These are phyloP conservation scores for Hirundo rustica DNA, from an alignment of 2,797 vertebrate species.

Conservation along the genomic window DNA sequence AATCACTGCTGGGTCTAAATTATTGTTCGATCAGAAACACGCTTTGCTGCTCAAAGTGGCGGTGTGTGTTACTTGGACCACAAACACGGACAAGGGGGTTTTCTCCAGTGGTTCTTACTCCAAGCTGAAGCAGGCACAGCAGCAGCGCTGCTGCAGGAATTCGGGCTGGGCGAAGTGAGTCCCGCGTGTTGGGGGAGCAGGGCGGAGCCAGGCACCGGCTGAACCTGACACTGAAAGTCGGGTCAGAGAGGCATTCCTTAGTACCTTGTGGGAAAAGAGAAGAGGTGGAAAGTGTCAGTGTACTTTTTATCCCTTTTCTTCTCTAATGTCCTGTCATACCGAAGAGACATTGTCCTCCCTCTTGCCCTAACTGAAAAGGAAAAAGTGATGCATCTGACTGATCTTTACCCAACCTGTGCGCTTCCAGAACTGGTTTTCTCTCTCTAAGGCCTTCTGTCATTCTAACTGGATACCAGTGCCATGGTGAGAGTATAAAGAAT, in stretches of 20 bases:
- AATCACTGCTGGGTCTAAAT: not conserved
- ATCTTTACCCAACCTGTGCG: not conserved
- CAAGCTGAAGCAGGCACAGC: not conserved
- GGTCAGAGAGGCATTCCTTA: not conserved
- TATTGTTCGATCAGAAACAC: not conserved
- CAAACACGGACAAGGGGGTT: fast-evolving
- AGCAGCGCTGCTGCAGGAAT: not conserved
- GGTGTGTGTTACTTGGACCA: not conserved
- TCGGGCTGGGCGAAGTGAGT: not conserved
- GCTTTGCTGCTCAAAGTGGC: not conserved
- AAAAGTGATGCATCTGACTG: not conserved
- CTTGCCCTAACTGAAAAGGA: not conserved
- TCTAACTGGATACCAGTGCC: not conserved
- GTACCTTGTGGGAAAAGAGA: not conserved
- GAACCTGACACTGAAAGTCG: not conserved
- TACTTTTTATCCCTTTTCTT: not conserved
- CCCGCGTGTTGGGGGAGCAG: fast-evolving
- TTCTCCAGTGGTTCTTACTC: not conserved
- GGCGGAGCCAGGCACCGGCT: not conserved
- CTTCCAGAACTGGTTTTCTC: not conserved
- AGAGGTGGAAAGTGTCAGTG: fast-evolving
- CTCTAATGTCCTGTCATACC: not conserved
- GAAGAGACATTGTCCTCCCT: not conserved
- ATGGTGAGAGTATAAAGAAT: not conserved
- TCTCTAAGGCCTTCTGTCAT: not conserved